Percentiles rank a stretch among this genome's conserved stretches.
phyloP scores from a whole-genome alignment of 1,140 invertebrate species.

The Ctenoplectra terminalis region DNA sequence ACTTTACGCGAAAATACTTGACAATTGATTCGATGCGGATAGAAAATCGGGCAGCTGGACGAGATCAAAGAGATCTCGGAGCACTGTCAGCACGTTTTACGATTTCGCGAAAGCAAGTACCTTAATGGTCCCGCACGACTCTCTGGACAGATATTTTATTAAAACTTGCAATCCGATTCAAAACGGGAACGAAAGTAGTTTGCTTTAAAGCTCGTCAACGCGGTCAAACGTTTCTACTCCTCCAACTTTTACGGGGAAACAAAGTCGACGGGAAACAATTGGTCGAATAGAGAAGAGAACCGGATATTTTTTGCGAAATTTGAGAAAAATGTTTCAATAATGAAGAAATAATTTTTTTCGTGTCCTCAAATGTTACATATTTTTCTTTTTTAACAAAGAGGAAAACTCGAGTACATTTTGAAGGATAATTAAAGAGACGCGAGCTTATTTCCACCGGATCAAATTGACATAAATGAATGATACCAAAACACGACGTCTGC shows the following conservation, averaged over 20 bases:
- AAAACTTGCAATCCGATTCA: slow-evolving; percentile 42
- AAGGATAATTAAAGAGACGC: neutral
- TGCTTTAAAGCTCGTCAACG: neutral
- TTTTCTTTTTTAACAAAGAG: neutral
- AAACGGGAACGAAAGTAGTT: slow-evolving; percentile 24
- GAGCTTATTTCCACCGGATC: too few species aligned
- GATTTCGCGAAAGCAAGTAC: slow-evolving; percentile 7
- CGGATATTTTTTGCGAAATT: neutral
- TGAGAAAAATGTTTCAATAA: neutral
- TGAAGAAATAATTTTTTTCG: neutral
- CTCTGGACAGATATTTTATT: slow-evolving; percentile 41
- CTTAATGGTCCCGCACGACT: slow-evolving; percentile 17
- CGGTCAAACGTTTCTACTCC: slow-evolving; percentile 2
- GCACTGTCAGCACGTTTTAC: neutral
- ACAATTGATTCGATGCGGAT: neutral
- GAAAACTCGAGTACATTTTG: too few species aligned
- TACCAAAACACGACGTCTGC: too few species aligned
- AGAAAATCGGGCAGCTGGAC: neutral
- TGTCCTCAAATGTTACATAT: neutral
- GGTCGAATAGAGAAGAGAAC: neutral
- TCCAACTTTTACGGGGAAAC: neutral
- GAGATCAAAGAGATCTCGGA: neutral
- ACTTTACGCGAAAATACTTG: neutral
- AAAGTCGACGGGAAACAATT: neutral
- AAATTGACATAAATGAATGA: too few species aligned